phyloP scores from a whole-genome alignment of 2,797 vertebrate species.

The Poeciliopsis paucimaculata region DNA sequence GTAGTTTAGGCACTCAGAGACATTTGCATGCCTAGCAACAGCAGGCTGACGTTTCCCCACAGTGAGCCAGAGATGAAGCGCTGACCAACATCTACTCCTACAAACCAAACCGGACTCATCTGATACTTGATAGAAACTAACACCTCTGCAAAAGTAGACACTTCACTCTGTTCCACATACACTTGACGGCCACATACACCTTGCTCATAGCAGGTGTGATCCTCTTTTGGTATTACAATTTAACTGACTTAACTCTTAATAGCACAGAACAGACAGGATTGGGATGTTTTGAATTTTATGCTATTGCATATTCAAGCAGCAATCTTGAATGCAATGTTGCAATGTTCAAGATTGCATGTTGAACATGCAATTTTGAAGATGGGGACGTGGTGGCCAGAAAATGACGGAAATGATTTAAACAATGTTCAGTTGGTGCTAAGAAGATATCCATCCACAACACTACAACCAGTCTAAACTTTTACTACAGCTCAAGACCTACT shows the following conservation, averaged over 20 bases:
- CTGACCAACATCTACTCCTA: slow-evolving; percentile 17
- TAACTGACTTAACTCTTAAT: too few species aligned
- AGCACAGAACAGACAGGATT: background rate
- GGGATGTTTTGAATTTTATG: background rate
- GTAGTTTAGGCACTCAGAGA: background rate
- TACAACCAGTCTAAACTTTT: background rate
- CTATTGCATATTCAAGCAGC: background rate
- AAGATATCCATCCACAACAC: background rate
- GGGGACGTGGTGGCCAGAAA: background rate
- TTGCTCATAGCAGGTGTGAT: background rate
- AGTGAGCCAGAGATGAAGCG: slow-evolving; percentile 5
- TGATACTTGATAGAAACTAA: slow-evolving; percentile 7
- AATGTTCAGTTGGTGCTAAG: background rate
- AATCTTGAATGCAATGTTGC: too few species aligned
- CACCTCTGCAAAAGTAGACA: slow-evolving; percentile 1
- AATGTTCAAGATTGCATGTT: too few species aligned
- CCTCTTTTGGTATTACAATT: background rate
- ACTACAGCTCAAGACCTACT: background rate
- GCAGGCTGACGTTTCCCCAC: background rate
- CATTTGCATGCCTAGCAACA: slow-evolving; percentile 26
- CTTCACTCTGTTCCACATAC: background rate
- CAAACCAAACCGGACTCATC: slow-evolving; percentile 4
- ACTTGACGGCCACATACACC: background rate
- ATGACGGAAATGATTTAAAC: background rate
- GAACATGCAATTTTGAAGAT: too few species aligned